Evolutionary conservation across 2,888 invertebrate genomes (phyloP).

Genomic region (Tridacna gigas): DNA sequence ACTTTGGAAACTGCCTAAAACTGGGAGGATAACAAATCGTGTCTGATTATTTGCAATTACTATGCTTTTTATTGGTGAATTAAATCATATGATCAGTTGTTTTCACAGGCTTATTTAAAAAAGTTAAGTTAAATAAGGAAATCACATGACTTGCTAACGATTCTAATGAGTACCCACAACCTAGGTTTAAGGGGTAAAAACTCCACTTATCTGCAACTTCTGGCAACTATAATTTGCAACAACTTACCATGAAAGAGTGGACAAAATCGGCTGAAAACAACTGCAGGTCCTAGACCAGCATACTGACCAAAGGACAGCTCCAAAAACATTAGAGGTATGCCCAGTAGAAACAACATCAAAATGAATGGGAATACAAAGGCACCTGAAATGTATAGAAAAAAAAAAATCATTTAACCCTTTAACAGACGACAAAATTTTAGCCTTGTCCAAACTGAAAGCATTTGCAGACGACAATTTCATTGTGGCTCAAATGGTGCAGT

Average conservation of each 20-base stretch:
- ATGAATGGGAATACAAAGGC: constrained; percentile 83
- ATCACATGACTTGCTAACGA: too few species aligned
- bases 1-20: too few species aligned
- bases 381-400: constrained; percentile 67
- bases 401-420: background rate
- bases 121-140: too few species aligned
- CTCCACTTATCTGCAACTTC: too few species aligned
- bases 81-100: too few species aligned
- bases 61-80: too few species aligned
- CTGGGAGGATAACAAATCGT: too few species aligned
- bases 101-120: too few species aligned
- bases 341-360: constrained; percentile 82
- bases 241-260: constrained; percentile 89
- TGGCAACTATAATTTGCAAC: background rate
- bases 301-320: constrained; percentile 82
- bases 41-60: too few species aligned
- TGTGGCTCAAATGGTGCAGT: too few species aligned
- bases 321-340: constrained; percentile 83
- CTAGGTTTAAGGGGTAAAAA: too few species aligned
- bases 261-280: constrained; percentile 92
- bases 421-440: background rate
- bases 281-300: constrained; percentile 88
- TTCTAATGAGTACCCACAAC: too few species aligned
- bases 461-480: background rate
- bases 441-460: background rate